These are phyloP conservation scores for Oncorhynchus masou DNA, from an alignment of 2,113 vertebrate species.

Conservation along the genomic window DNA sequence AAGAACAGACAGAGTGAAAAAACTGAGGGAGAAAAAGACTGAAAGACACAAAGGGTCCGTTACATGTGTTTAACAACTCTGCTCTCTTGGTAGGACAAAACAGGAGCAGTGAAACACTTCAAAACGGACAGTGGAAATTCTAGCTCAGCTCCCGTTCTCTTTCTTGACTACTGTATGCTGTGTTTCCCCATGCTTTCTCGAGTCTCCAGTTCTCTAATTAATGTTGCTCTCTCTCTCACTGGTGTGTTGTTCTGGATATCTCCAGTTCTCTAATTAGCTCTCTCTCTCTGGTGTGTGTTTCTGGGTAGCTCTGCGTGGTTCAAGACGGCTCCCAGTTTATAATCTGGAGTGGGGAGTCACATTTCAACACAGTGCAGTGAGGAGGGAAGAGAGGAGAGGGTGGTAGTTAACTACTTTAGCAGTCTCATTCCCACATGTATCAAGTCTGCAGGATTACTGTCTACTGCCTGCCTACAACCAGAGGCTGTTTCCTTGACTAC, in stretches of 20 bases:
- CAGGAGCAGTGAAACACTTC: neutral
- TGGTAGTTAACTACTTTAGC: neutral
- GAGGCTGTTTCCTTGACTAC: constrained; percentile 19
- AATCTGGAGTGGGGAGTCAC: constrained; percentile 12
- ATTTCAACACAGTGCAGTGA: constrained; percentile 17
- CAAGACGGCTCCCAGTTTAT: constrained; percentile 20
- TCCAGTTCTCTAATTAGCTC: neutral
- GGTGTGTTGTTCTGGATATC: neutral
- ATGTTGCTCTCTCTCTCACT: constrained; percentile 4
- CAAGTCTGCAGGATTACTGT: neutral
- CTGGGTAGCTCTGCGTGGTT: neutral
- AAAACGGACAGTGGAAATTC: neutral
- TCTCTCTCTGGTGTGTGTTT: neutral
- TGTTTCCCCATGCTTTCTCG: neutral
- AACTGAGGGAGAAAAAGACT: neutral
- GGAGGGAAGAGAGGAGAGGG: constrained; percentile 11
- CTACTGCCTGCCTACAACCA: neutral
- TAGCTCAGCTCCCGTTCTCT: neutral
- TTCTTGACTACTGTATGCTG: neutral
- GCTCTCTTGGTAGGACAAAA: neutral
- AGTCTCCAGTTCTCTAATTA: constrained; percentile 16
- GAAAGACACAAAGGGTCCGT: neutral
- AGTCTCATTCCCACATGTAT: constrained; percentile 5
- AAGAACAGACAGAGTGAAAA: neutral
- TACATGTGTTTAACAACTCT: neutral